Percentiles rank a stretch among this genome's conserved stretches.
Evolutionary conservation across 1,140 invertebrate species (phyloP).

Genomic region (Neodiprion virginianus): DNA sequence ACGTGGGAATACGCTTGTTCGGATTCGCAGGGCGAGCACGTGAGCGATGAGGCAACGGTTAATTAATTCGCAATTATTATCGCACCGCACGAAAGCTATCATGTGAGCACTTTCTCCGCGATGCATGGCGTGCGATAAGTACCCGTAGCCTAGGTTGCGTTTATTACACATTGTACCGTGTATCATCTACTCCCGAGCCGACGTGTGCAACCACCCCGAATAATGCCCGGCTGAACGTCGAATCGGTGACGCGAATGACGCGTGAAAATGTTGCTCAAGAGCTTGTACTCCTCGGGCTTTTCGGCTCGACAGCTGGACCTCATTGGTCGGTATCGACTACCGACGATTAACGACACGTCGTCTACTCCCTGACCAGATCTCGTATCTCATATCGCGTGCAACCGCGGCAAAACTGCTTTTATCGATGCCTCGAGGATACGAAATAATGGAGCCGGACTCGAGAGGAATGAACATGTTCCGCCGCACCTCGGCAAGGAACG

Average conservation of each 20-base stretch:
- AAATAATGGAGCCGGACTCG: not conserved
- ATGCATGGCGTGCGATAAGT: too few species aligned
- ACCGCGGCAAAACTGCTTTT: not conserved
- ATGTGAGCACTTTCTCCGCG: too few species aligned
- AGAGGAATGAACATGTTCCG: constrained; percentile 6
- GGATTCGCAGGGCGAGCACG: not conserved
- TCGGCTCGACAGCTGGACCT: not conserved
- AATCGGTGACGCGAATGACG: too few species aligned
- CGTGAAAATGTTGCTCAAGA: not conserved
- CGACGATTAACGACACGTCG: not conserved
- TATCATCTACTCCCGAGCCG: too few species aligned
- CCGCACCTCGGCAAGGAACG: not conserved
- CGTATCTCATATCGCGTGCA: not conserved
- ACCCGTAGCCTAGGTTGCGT: too few species aligned
- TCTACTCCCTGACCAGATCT: not conserved
- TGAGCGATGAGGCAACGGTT: not conserved
- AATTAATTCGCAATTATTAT: too few species aligned
- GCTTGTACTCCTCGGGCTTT: not conserved
- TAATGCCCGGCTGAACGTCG: too few species aligned
- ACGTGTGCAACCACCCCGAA: too few species aligned
- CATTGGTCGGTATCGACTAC: not conserved
- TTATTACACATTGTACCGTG: too few species aligned
- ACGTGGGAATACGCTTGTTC: not conserved
- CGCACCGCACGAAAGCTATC: too few species aligned
- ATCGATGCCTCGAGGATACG: constrained; percentile 6